Evolutionary conservation across 2,888 invertebrate genomes (phyloP).

Genomic region (Drosophila merina): DNA sequence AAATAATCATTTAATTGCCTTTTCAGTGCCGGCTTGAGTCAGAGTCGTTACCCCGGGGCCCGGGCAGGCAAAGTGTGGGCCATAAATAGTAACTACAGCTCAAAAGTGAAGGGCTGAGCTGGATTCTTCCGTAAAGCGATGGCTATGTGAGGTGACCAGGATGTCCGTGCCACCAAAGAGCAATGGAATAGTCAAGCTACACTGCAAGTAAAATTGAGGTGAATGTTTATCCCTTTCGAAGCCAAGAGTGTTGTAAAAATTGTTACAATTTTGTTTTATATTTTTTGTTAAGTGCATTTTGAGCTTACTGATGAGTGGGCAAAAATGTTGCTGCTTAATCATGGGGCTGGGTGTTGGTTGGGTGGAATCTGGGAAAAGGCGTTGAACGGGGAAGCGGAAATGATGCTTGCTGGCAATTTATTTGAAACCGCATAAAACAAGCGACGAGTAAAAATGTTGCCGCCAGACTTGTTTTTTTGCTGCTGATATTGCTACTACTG

Average conservation of each 20-base stretch:
- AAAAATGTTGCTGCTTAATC: constrained; percentile 46
- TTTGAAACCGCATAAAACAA: constrained; percentile 77
- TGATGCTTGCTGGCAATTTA: constrained; percentile 67
- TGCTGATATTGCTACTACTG: constrained; percentile 30
- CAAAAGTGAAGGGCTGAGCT: constrained; percentile 43
- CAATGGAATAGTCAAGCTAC: constrained; percentile 7
- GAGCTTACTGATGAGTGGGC: constrained; percentile 43
- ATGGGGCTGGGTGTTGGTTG: constrained; percentile 1
- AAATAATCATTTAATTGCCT: constrained; percentile 66
- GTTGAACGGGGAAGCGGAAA: constrained; percentile 29
- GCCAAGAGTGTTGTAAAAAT: too few species aligned
- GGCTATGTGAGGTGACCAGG: constrained; percentile 15
- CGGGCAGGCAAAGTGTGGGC: constrained; percentile 43
- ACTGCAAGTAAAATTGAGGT: background rate
- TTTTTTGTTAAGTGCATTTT: constrained; percentile 4
- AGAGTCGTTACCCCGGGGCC: constrained; percentile 32
- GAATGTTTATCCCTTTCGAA: too few species aligned
- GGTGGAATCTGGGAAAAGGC: constrained; percentile 2
- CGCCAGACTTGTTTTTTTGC: constrained; percentile 38
- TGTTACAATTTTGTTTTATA: background rate
- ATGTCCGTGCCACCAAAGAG: constrained; percentile 25
- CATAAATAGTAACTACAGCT: constrained; percentile 57
- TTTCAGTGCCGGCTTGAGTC: constrained; percentile 23
- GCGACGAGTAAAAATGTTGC: constrained; percentile 65
- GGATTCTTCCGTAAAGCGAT: constrained; percentile 9